Evolutionary conservation across 2,113 vertebrate genomes (phyloP).

Genomic region (Chunga burmeisteri): DNA sequence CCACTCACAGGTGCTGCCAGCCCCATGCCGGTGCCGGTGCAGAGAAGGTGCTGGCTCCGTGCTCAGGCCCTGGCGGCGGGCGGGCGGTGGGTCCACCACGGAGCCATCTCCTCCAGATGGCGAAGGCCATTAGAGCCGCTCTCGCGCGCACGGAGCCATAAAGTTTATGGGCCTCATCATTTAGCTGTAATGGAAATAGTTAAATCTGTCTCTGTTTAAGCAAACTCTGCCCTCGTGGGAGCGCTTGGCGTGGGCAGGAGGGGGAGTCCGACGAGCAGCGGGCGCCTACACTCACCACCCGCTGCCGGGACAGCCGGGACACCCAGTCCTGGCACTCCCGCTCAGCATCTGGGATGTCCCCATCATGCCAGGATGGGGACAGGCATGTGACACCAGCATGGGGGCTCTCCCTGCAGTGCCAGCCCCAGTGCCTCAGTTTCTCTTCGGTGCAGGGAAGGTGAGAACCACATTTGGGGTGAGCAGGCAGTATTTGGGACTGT

Average conservation of each 20-base stretch:
- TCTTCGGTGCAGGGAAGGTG: background rate
- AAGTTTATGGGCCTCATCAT: constrained; percentile 75
- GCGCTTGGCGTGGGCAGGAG: background rate
- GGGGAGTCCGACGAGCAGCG: background rate
- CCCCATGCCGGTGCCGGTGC: fast-evolving
- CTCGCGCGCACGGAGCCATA: constrained; percentile 39
- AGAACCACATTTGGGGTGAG: fast-evolving
- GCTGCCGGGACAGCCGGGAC: fast-evolving
- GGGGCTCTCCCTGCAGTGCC: background rate
- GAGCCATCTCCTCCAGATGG: constrained; percentile 72
- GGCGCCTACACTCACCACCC: fast-evolving
- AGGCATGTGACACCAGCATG: background rate
- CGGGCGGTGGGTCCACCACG: background rate
- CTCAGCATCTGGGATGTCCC: background rate
- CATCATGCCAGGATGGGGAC: background rate
- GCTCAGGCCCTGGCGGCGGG: background rate
- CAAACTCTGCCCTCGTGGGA: constrained; percentile 67
- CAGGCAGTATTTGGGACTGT: background rate
- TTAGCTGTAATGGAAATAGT: constrained; percentile 74
- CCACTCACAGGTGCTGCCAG: background rate
- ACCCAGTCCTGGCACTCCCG: background rate
- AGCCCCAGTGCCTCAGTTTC: background rate
- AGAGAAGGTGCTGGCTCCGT: background rate
- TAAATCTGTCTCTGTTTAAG: constrained; percentile 71
- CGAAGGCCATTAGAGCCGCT: constrained; percentile 63